These are phyloP conservation scores for Lagorchestes hirsutus DNA, from an alignment of 2,797 vertebrate genomes.

Conservation along the genomic window DNA sequence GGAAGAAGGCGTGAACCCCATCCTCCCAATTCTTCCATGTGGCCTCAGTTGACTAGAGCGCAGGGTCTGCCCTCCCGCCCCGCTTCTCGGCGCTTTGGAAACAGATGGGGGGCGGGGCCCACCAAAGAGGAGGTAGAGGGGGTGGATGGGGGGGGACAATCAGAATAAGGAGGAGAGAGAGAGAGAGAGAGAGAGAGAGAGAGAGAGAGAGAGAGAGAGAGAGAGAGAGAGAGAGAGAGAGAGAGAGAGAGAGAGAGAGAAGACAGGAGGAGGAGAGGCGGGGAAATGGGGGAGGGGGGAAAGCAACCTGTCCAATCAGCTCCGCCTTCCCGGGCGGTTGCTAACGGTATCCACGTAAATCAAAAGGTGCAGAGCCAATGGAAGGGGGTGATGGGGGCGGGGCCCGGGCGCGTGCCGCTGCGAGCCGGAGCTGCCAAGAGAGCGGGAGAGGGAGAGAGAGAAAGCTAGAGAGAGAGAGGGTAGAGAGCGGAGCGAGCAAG, in stretches of 20 bases:
- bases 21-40: slow-evolving; percentile 69
- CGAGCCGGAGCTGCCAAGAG: slow-evolving; percentile 81
- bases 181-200: slow-evolving; percentile 21
- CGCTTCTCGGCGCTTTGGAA: slow-evolving; percentile 54
- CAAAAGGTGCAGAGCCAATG: slow-evolving; percentile 91
- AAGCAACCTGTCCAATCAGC: slow-evolving; percentile 87
- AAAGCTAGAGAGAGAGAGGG: slow-evolving; percentile 79
- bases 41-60: slow-evolving; percentile 49
- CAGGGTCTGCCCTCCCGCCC: slow-evolving; percentile 29
- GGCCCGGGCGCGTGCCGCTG: slow-evolving; percentile 91
- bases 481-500: slow-evolving; percentile 87
- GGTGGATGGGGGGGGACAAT: slow-evolving; percentile 45
- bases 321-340: slow-evolving; percentile 86
- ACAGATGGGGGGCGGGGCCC: slow-evolving; percentile 82
- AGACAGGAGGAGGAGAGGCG: slow-evolving; percentile 41
- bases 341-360: slow-evolving; percentile 93
- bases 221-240: neutral
- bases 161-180: slow-evolving; percentile 57
- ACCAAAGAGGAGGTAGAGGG: slow-evolving; percentile 35
- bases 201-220: neutral
- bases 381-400: slow-evolving; percentile 86
- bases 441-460: slow-evolving; percentile 89
- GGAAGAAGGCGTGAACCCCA: slow-evolving; percentile 44
- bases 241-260: slow-evolving; percentile 23
- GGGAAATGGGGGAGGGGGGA: slow-evolving; percentile 40